phyloP scores from a whole-genome alignment of 2,113 vertebrate genomes.

The rabbit (Oryctolagus cuniculus) region mOryCun1.1 NC_091438.1:160579001-160579500 shows the following conservation, averaged over 20 bases:
- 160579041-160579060: not conserved
- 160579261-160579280: not conserved
- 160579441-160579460: too few species aligned
- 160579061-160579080: not conserved
- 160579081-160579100: not conserved
- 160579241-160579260: not conserved
- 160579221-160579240: not conserved
- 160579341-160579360: not conserved
- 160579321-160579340: not conserved
- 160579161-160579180: not conserved
- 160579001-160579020: not conserved
- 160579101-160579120: not conserved
- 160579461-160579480: not conserved
- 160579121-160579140: not conserved
- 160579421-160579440: too few species aligned
- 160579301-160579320: not conserved
- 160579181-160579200: not conserved
- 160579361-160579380: too few species aligned
- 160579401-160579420: too few species aligned
- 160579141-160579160: not conserved
- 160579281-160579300: not conserved
- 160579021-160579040: not conserved
- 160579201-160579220: fast-evolving
- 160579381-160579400: too few species aligned
- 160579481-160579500: not conserved